Conservation (phyloP, 2,113 vertebrate genomes). For the Indicator maculatus region DNA sequence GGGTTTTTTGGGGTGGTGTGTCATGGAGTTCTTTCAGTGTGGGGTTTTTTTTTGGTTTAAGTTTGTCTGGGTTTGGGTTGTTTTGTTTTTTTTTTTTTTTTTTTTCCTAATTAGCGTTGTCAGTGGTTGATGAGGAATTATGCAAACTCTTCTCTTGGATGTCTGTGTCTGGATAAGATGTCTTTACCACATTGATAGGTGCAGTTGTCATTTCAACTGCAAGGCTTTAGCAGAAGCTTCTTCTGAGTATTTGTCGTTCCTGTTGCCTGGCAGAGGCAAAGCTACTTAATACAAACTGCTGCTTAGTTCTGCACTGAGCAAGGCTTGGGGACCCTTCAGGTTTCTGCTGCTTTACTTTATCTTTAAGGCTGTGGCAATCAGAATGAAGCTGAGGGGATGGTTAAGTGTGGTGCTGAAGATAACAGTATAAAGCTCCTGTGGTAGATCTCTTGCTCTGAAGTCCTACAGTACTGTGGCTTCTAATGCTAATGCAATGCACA, state of each 20-base stretch:
- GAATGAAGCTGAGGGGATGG: background rate
- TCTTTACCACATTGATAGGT: background rate
- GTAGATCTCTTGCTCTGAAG: background rate
- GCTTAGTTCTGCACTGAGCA: background rate
- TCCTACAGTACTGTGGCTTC: background rate
- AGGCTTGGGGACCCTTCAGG: background rate
- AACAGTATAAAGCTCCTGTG: background rate
- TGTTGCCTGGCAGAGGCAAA: background rate
- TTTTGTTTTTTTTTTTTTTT: background rate
- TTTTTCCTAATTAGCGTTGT: background rate
- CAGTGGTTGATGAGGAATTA: background rate
- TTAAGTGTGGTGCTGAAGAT: background rate
- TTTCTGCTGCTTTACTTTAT: background rate
- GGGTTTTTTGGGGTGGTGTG: background rate
- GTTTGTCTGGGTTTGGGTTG: background rate
- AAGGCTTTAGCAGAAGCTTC: conserved; percentile 24
- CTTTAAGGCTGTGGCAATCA: background rate
- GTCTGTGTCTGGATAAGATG: background rate
- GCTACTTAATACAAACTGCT: background rate
- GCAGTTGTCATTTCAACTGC: conserved; percentile 17
- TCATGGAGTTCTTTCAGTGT: background rate
- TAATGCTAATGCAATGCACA: background rate
- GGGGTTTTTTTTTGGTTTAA: background rate
- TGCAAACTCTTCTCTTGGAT: background rate
- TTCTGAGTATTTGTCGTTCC: conserved; percentile 10